Conservation (phyloP, 2,888 invertebrate species). For the Amphipoea oculea region DNA sequence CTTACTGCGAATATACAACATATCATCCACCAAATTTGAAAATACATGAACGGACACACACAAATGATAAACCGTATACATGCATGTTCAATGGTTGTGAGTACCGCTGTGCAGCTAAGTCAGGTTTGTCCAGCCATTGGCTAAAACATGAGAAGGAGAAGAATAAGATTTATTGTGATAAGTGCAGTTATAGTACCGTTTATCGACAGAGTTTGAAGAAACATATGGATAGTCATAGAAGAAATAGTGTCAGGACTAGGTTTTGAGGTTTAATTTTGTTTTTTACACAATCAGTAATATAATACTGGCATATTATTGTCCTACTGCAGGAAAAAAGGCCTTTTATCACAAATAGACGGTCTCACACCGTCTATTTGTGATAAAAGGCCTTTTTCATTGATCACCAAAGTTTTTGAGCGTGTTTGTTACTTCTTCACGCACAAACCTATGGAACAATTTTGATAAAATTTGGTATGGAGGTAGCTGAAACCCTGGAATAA, state of each 20-base stretch:
- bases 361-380: too few relatives aligned
- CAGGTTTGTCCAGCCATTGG: constrained; percentile 73
- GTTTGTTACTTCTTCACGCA: too few relatives aligned
- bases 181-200: constrained; percentile 76
- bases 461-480: too few relatives aligned
- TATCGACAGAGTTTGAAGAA: constrained; percentile 75
- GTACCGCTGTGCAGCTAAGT: constrained; percentile 64
- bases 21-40: constrained; percentile 69
- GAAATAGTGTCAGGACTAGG: constrained; percentile 62
- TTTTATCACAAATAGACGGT: too few relatives aligned
- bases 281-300: neutral
- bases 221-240: constrained; percentile 72
- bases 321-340: too few relatives aligned
- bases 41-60: constrained; percentile 73
- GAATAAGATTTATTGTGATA: constrained; percentile 76
- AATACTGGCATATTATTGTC: too few relatives aligned
- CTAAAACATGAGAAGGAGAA: constrained; percentile 71
- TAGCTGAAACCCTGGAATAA: too few relatives aligned
- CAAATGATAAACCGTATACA: constrained; percentile 51
- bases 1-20: constrained; percentile 52
- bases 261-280: constrained; percentile 10
- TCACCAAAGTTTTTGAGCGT: too few relatives aligned
- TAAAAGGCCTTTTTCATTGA: too few relatives aligned
- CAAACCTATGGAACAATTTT: too few relatives aligned
- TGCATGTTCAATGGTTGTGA: constrained; percentile 45